phyloP scores from a whole-genome alignment of 1,140 invertebrate genomes.

The Drosophila leontia region DNA sequence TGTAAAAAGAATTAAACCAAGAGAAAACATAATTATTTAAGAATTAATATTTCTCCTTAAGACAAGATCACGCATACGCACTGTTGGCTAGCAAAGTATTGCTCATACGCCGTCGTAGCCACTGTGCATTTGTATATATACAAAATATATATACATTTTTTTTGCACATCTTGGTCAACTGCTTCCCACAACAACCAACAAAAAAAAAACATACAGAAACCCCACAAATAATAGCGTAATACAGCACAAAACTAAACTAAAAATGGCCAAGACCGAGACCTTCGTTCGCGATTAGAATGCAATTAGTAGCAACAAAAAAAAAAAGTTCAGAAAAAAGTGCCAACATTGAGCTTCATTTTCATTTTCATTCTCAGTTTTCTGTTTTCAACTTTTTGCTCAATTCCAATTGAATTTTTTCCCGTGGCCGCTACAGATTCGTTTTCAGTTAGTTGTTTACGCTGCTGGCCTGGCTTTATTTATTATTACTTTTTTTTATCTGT shows the following conservation, averaged over 20 bases:
- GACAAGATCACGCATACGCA: slow-evolving; percentile 5
- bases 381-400: slow-evolving; percentile 22
- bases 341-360: slow-evolving; percentile 63
- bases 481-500: slow-evolving; percentile 60
- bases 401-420: slow-evolving; percentile 29
- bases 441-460: slow-evolving; percentile 27
- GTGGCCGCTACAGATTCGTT: slow-evolving; percentile 28
- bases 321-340: slow-evolving; percentile 55
- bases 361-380: slow-evolving; percentile 13
- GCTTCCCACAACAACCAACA: slow-evolving; percentile 57
- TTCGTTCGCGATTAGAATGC: slow-evolving; percentile 77
- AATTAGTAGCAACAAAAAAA: slow-evolving; percentile 64
- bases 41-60: neutral
- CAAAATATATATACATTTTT: neutral
- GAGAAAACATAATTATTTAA: neutral
- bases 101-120: slow-evolving; percentile 8
- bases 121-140: too few relatives aligned
- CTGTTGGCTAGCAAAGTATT: slow-evolving; percentile 10
- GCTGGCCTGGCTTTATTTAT: slow-evolving; percentile 1
- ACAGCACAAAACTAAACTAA: slow-evolving; percentile 34
- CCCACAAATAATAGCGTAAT: slow-evolving; percentile 51
- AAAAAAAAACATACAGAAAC: slow-evolving; percentile 23
- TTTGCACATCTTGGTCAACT: slow-evolving; percentile 69
- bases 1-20: neutral
- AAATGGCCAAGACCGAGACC: slow-evolving; percentile 74